These are phyloP conservation scores for Umimayanthus chanpuru DNA, from an alignment of 92 coral and sea anemone species.

Conservation along the genomic window DNA sequence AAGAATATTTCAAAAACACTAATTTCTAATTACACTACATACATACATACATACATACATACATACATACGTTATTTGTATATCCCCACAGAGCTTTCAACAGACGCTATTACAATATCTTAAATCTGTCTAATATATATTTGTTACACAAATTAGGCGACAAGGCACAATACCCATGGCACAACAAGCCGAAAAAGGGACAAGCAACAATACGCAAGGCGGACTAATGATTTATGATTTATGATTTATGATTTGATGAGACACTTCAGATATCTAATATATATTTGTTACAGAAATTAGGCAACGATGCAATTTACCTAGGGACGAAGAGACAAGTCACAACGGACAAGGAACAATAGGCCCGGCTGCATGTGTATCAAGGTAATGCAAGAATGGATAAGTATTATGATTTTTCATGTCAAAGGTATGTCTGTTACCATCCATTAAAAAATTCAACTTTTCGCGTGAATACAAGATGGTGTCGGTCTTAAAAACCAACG, in stretches of 20 bases:
- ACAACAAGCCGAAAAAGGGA: neutral
- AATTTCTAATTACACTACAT: no score
- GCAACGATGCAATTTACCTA: neutral
- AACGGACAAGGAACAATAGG: no score
- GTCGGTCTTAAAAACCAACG: neutral
- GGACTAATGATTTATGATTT: no score
- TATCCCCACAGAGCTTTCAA: no score
- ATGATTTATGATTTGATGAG: neutral
- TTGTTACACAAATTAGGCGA: no score
- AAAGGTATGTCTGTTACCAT: conserved; percentile 4
- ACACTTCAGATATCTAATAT: neutral
- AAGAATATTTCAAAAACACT: no score
- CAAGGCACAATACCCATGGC: no score
- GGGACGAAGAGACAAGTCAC: conserved; percentile 7
- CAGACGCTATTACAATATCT: no score
- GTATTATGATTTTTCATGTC: neutral
- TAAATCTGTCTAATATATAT: neutral
- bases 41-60: no score
- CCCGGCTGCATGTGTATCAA: no score
- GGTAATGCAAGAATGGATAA: no score
- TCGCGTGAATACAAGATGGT: neutral
- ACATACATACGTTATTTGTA: no score
- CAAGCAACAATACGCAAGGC: neutral
- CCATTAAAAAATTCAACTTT: neutral
- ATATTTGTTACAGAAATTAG: neutral